A percentile compares a stretch with the other conserved stretches of the same genome.
Conservation (phyloP, 1,140 invertebrate species). For the Ceratina calcarata region DNA sequence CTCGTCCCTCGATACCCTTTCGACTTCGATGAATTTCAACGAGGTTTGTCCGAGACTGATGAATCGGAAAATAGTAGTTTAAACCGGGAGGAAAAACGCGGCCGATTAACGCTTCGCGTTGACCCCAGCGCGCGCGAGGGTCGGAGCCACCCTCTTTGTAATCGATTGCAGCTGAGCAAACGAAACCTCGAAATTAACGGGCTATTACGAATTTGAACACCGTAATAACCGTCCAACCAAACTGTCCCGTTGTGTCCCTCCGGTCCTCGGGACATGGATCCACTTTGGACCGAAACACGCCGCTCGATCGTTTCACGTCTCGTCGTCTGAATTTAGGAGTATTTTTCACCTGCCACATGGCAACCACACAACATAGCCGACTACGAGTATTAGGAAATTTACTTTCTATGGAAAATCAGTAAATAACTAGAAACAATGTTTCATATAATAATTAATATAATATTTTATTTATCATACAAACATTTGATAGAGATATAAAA, state of each 20-base stretch:
- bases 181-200: slow-evolving; percentile 71
- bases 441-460: no score
- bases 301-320: slow-evolving; percentile 5
- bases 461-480: no score
- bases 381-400: no score
- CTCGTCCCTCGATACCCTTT: background rate
- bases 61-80: slow-evolving; percentile 52
- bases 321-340: slow-evolving; percentile 13
- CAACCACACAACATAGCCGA: background rate
- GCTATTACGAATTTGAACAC: slow-evolving; percentile 68
- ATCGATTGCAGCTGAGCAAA: slow-evolving; percentile 73
- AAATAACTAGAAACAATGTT: background rate
- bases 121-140: slow-evolving; percentile 1
- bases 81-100: slow-evolving; percentile 41
- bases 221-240: slow-evolving; percentile 61
- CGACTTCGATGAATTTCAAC: slow-evolving; percentile 54
- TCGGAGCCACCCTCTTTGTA: slow-evolving; percentile 36
- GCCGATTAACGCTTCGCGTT: slow-evolving; percentile 49
- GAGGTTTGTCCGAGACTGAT: slow-evolving; percentile 54
- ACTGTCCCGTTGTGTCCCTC: background rate
- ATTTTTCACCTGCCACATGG: background rate
- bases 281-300: slow-evolving; percentile 29
- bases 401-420: no score
- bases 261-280: background rate
- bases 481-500: no score